Conservation (phyloP, 2,113 vertebrate species). For the Callorhinus ursinus region DNA sequence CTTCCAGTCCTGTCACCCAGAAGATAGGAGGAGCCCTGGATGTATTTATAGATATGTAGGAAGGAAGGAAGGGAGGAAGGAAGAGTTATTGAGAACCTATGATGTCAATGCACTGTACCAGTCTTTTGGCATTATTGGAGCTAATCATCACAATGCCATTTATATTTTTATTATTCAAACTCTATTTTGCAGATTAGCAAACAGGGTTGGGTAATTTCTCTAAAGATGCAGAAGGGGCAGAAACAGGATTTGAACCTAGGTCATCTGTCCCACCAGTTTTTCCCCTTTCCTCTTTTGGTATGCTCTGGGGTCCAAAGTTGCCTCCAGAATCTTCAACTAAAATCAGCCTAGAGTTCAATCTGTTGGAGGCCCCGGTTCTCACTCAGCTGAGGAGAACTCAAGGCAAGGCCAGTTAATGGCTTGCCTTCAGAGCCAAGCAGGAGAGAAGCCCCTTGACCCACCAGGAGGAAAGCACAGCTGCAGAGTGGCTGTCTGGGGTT, state of each 20-base stretch:
- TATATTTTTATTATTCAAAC: conserved; percentile 18
- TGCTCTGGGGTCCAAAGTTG: neutral
- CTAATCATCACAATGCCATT: neutral
- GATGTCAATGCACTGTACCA: too few relatives aligned
- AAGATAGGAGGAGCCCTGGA: neutral
- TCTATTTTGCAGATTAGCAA: neutral
- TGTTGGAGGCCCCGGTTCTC: neutral
- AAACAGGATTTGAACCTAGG: neutral
- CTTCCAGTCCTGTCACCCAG: neutral
- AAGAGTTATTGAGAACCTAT: neutral
- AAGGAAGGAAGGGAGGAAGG: neutral
- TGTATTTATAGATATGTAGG: neutral
- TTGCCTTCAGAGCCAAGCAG: neutral
- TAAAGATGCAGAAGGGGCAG: neutral
- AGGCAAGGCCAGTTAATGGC: neutral
- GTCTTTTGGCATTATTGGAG: neutral
- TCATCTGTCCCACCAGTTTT: neutral
- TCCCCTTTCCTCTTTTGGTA: neutral
- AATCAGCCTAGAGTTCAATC: neutral
- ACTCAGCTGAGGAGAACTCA: neutral
- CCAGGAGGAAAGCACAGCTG: neutral
- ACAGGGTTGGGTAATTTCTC: neutral
- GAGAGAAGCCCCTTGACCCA: neutral
- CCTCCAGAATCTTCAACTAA: neutral
- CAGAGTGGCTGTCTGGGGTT: neutral